Percentiles rank a stretch among this genome's conserved stretches.
Evolutionary conservation across 2,797 vertebrate species (phyloP).

Genomic region (Chrysocyon brachyurus): DNA sequence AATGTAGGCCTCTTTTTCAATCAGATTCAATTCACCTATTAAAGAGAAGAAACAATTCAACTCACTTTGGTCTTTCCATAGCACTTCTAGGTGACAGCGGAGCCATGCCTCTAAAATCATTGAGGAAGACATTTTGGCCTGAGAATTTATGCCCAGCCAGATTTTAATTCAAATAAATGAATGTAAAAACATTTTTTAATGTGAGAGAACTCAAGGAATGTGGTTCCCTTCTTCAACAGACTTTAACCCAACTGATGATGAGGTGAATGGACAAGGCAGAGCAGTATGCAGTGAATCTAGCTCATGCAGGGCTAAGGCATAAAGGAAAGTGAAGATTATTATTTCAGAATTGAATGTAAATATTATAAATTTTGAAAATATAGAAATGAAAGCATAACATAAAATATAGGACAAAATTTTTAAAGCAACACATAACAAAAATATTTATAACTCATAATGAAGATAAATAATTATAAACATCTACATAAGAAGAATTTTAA

Average conservation of each 20-base stretch:
- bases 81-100: background rate
- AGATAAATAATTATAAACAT: slow-evolving; percentile 20
- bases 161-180: background rate
- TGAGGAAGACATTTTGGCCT: background rate
- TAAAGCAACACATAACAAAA: background rate
- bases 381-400: background rate
- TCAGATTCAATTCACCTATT: background rate
- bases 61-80: background rate
- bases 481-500: background rate
- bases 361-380: background rate
- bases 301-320: background rate
- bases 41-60: background rate
- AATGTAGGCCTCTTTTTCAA: background rate
- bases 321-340: background rate
- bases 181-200: background rate
- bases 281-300: background rate
- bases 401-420: background rate
- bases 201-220: background rate
- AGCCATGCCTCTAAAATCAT: background rate
- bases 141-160: background rate
- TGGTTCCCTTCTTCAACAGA: background rate
- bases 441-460: background rate
- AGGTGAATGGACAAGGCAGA: background rate
- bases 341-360: background rate
- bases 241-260: background rate